phyloP scores from a whole-genome alignment of 2,113 vertebrate species.

The Pseudorasbora parva region DNA sequence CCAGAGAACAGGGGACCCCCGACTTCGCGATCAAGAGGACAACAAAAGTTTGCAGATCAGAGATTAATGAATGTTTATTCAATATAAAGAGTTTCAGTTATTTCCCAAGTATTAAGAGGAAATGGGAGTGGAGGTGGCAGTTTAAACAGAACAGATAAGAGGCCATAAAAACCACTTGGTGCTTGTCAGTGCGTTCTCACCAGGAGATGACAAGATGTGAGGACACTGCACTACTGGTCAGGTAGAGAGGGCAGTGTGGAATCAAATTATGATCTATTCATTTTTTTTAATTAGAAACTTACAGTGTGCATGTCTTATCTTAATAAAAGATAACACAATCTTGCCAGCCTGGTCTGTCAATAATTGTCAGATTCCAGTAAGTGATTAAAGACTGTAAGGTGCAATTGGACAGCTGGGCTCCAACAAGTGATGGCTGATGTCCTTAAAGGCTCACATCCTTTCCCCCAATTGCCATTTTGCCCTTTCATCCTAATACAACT shows the following conservation, averaged over 20 bases:
- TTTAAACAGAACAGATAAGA: constrained; percentile 24
- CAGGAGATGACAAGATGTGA: not conserved
- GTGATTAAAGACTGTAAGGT: constrained; percentile 6
- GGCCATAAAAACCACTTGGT: not conserved
- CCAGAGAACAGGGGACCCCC: not conserved
- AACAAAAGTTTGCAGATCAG: not conserved
- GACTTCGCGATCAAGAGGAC: not conserved
- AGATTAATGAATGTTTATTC: constrained; percentile 5
- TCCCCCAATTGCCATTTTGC: not conserved
- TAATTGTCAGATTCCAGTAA: constrained; percentile 6
- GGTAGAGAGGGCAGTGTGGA: constrained; percentile 29
- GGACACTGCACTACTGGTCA: not conserved
- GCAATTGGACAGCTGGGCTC: not conserved
- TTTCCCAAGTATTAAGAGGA: not conserved
- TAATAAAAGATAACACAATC: not conserved
- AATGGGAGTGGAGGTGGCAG: not conserved
- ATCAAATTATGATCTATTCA: not conserved
- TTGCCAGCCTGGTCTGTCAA: not conserved
- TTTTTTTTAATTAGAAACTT: not conserved
- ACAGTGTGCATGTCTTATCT: not conserved
- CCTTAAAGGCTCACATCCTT: not conserved
- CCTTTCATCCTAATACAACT: not conserved
- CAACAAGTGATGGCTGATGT: not conserved
- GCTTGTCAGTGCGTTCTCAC: not conserved
- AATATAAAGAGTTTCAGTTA: not conserved